These are phyloP conservation scores for Scatophagus argus DNA, from an alignment of 2,113 vertebrate species.

Conservation along the genomic window DNA sequence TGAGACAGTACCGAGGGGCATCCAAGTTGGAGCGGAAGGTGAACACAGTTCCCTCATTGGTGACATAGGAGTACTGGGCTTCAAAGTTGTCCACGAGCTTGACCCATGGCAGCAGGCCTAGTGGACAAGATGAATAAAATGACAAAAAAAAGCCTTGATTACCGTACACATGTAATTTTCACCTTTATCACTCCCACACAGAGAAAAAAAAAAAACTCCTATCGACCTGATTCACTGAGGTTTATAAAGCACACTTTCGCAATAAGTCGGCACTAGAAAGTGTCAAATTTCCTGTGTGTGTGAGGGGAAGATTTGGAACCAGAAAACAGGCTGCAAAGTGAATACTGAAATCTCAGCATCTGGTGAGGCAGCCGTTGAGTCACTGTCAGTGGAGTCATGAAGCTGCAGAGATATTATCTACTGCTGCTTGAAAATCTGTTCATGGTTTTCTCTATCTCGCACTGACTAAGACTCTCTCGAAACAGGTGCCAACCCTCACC, in stretches of 20 bases:
- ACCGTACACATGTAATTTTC: too few species aligned
- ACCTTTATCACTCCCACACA: background rate
- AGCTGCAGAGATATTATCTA: background rate
- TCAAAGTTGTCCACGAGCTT: slow-evolving; percentile 84
- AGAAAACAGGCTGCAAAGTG: background rate
- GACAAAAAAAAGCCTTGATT: too few species aligned
- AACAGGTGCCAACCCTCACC: too few species aligned
- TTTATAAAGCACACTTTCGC: background rate
- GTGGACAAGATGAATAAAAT: background rate
- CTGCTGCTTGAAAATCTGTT: background rate
- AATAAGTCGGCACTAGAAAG: background rate
- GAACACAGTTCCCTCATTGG: slow-evolving; percentile 82
- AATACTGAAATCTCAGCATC: slow-evolving; percentile 12
- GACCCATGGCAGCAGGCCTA: slow-evolving; percentile 84
- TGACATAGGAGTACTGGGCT: slow-evolving; percentile 83
- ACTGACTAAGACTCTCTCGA: too few species aligned
- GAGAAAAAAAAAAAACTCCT: background rate
- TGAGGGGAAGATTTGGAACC: background rate
- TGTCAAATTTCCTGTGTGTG: background rate
- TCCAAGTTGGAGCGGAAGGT: slow-evolving; percentile 84
- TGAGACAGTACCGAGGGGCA: slow-evolving; percentile 79
- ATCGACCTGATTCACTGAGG: background rate
- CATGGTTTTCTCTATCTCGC: too few species aligned
- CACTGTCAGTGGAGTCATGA: background rate
- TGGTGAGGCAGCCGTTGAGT: background rate